Percentiles rank a stretch among this genome's conserved stretches.
Evolutionary conservation across 2,113 vertebrate species (phyloP).

Genomic region (Heteronetta atricapilla): DNA sequence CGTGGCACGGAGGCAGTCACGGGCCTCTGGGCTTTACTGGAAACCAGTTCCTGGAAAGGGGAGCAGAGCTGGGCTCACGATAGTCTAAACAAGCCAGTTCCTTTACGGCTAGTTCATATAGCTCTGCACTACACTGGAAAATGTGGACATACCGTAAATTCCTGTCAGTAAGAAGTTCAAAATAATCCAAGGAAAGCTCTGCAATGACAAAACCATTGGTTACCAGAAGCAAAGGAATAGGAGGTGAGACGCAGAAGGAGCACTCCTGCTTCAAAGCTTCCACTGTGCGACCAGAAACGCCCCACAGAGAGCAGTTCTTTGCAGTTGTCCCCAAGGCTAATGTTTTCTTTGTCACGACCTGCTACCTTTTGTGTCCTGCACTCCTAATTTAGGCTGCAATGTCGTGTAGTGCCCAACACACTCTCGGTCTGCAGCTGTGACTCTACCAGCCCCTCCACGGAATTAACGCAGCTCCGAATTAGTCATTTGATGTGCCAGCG

Average conservation of each 20-base stretch:
- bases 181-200: neutral
- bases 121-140: neutral
- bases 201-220: neutral
- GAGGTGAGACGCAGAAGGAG: neutral
- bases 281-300: neutral
- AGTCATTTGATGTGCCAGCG: neutral
- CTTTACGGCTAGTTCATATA: neutral
- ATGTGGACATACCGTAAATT: neutral
- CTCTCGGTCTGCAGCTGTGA: neutral
- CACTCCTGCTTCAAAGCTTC: neutral
- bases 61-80: neutral
- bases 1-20: neutral
- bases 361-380: neutral
- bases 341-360: neutral
- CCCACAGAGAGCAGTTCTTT: neutral
- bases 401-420: neutral
- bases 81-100: neutral
- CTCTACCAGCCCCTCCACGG: slow-evolving; percentile 8
- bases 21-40: neutral
- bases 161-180: neutral
- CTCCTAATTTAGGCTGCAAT: slow-evolving; percentile 6
- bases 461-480: slow-evolving; percentile 42
- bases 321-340: neutral
- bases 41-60: neutral
- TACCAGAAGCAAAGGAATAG: neutral